phyloP scores from a whole-genome alignment of 2,888 invertebrate species.

The Ophioninae sp. region DNA sequence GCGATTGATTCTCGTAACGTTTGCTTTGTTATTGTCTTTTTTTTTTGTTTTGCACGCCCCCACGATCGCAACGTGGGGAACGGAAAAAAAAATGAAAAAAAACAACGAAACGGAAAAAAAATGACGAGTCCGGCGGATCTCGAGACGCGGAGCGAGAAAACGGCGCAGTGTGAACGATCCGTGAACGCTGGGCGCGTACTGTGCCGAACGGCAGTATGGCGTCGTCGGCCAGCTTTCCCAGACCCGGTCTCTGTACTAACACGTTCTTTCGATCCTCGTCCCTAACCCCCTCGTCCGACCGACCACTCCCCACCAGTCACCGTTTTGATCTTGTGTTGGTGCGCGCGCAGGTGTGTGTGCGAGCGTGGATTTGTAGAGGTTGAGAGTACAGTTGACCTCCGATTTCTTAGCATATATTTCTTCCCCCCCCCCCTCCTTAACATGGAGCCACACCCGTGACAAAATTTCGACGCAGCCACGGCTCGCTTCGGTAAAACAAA shows the following conservation, averaged over 20 bases:
- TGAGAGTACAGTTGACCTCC: slow-evolving; percentile 12
- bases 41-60: slow-evolving; percentile 34
- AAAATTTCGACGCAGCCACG: no score
- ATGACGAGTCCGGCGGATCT: slow-evolving; percentile 42
- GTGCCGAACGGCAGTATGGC: slow-evolving; percentile 75
- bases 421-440: no score
- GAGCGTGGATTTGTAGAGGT: not conserved
- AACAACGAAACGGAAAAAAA: slow-evolving; percentile 31
- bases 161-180: slow-evolving; percentile 67
- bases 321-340: not conserved
- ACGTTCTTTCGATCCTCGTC: slow-evolving; percentile 58
- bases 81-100: slow-evolving; percentile 38
- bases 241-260: slow-evolving; percentile 61
- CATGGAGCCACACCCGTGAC: no score
- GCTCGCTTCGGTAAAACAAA: no score
- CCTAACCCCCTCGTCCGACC: slow-evolving; percentile 52
- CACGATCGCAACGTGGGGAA: slow-evolving; percentile 42
- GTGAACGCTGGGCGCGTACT: slow-evolving; percentile 75
- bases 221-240: slow-evolving; percentile 73
- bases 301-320: slow-evolving; percentile 37
- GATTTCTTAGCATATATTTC: no score
- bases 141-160: slow-evolving; percentile 51
- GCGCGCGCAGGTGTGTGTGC: not conserved
- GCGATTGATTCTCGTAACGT: not conserved
- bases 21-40: not conserved